Evolutionary conservation across 2,113 vertebrate species (phyloP).

Genomic region (Mormyrus lacerda): DNA sequence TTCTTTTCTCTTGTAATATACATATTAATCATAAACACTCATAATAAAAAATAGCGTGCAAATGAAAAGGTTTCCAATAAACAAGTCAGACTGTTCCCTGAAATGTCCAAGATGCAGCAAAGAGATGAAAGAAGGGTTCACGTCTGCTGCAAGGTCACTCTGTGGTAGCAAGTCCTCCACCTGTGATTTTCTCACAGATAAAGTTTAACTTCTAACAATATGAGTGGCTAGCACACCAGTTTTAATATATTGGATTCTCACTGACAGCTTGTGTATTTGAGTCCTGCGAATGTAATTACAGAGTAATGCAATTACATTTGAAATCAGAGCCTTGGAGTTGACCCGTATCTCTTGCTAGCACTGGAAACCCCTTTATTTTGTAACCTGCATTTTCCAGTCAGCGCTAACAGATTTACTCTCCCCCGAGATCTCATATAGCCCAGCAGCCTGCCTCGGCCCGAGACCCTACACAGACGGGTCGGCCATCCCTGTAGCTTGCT

Average conservation of each 20-base stretch:
- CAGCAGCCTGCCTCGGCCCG: background rate
- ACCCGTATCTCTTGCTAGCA: background rate
- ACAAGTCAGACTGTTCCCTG: slow-evolving; percentile 14
- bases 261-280: background rate
- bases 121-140: background rate
- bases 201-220: slow-evolving; percentile 15
- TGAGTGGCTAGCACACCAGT: background rate
- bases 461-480: background rate
- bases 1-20: slow-evolving; percentile 11
- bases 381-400: background rate
- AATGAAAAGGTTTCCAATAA: slow-evolving; percentile 25
- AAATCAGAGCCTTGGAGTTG: background rate
- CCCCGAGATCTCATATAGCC: background rate
- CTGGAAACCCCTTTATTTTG: background rate
- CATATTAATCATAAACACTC: slow-evolving; percentile 19
- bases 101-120: slow-evolving; percentile 14
- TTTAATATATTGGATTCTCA: background rate
- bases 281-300: background rate
- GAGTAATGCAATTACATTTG: background rate
- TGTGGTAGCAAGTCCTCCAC: background rate
- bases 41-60: slow-evolving; percentile 15
- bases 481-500: too few relatives aligned
- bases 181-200: slow-evolving; percentile 14
- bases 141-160: slow-evolving; percentile 13
- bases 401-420: background rate